A percentile compares a stretch with the other conserved stretches of the same genome.
phyloP scores from a whole-genome alignment of 2,113 vertebrate genomes.

The Laticauda laticaudata region DNA sequence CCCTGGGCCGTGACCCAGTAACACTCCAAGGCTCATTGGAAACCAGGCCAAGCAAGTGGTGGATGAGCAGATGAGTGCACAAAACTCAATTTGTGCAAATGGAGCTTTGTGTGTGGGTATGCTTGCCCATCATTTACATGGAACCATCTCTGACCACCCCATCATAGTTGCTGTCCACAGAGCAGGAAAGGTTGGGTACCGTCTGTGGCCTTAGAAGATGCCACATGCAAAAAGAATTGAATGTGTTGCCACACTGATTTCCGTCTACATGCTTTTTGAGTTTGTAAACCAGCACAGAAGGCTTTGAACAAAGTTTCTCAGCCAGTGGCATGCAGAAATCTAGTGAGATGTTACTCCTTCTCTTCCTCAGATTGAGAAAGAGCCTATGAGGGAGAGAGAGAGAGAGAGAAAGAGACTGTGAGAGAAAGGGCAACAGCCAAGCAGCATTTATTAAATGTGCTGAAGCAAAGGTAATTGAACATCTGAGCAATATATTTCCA shows the following conservation, averaged over 20 bases:
- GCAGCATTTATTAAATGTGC: neutral
- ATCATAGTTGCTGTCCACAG: neutral
- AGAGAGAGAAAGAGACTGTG: neutral
- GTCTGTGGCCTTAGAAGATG: neutral
- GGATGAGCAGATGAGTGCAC: neutral
- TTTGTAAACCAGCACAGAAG: neutral
- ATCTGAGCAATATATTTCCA: neutral
- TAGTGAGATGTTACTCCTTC: neutral
- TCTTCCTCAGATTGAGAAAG: neutral
- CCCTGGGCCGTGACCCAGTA: neutral
- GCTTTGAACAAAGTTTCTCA: neutral
- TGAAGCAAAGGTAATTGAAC: neutral
- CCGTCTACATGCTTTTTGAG: neutral
- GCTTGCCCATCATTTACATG: neutral
- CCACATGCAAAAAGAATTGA: neutral
- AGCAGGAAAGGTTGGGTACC: neutral
- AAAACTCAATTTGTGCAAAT: neutral
- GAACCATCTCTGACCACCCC: neutral
- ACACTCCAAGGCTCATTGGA: neutral
- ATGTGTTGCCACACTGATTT: neutral
- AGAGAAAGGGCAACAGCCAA: neutral
- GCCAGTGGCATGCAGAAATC: neutral
- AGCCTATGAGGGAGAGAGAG: neutral
- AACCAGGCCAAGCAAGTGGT: neutral
- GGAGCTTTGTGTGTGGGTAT: neutral